phyloP scores from a whole-genome alignment of 2,888 invertebrate species.

The Julus scandinavius region DNA sequence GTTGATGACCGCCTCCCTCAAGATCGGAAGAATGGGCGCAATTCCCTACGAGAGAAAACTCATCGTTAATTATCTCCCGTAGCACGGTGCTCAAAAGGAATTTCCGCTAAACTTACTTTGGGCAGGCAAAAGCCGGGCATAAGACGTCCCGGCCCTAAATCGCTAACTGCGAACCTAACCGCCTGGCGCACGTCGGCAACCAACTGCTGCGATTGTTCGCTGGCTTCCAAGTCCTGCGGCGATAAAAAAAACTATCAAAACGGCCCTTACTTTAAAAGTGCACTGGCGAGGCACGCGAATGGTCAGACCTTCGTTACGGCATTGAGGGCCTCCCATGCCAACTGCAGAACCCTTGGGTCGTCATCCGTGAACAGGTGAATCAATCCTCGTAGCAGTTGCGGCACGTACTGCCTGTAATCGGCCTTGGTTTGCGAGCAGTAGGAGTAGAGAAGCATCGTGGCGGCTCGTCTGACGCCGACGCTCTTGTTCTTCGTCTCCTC shows the following conservation, averaged over 20 bases:
- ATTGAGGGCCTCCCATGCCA: conserved; percentile 91
- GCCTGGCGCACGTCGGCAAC: conserved; percentile 92
- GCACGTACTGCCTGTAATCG: conserved; percentile 86
- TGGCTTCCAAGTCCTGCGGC: conserved; percentile 79
- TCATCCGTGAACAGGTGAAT: conserved; percentile 84
- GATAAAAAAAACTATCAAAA: not conserved
- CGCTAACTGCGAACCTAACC: conserved; percentile 88
- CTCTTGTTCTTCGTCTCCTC: conserved; percentile 76
- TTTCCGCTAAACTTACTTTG: conserved; percentile 70
- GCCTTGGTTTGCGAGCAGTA: conserved; percentile 91
- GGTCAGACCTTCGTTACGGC: conserved; percentile 80
- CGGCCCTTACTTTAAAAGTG: no score
- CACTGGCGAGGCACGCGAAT: no score
- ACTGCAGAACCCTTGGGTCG: conserved; percentile 82
- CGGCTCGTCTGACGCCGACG: conserved; percentile 77
- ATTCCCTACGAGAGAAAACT: conserved; percentile 74
- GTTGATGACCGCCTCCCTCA: conserved; percentile 95
- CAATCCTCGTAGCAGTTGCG: conserved; percentile 86
- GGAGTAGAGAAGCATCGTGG: conserved; percentile 86
- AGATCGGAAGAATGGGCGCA: conserved; percentile 91
- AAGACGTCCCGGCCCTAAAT: conserved; percentile 80
- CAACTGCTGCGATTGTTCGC: conserved; percentile 81
- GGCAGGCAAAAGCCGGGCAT: conserved; percentile 94
- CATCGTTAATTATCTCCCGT: no score
- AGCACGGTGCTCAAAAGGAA: no score